Evolutionary conservation across 35 echinoderm and acorn worm genomes (phyloP), one percentile per base, ranked within the genome.

Genomic region (Stichopus chloronotus): DNA sequence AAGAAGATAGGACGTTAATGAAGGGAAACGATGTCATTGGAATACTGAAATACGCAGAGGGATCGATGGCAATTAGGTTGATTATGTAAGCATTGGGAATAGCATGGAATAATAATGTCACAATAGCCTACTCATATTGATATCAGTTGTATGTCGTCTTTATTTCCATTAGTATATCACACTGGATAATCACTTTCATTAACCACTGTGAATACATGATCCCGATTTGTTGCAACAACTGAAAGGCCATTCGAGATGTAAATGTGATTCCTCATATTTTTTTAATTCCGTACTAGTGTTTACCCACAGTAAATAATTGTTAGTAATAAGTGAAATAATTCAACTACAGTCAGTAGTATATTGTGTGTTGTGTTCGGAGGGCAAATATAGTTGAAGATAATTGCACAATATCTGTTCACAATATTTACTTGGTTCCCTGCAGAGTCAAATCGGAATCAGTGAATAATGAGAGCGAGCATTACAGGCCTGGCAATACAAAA

Each of bases 371-470:
- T 80, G 14, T 80, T 43, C 78, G 43, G 19, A 81, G 78, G 78
- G 78, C 78, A 81, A 43, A 81, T 81, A 81, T 81, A 81, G 43
- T 81, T 52, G 78, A 80, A 8, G 78, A 80, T 80, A 80, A 80
- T 80, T 43, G 25, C 25, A 80, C 78, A 25, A 81, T 71, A 81
- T 81, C 5, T 81, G 78, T 52, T 81, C 43, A 81, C 78, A 81
- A 81, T 81, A 81, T 81, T 81, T 52, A 81, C 78, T 81, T 81
- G 78, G 78, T 81, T 52, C 78, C 78, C 63, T 71, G 63, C 63
- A 71, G 5, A 81, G 5, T 3, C 19, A 81, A 81, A 81, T 81
- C 78, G 78, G 78, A 81, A 23, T 81, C 2, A 52, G 78, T n/a
- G 78, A 81, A 81, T n/a, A 12, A 25, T 81, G 43, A 81, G 78